Base-by-base conservation (phyloP, 2,888 invertebrate genomes). In the Epinotia nisella region DNA sequence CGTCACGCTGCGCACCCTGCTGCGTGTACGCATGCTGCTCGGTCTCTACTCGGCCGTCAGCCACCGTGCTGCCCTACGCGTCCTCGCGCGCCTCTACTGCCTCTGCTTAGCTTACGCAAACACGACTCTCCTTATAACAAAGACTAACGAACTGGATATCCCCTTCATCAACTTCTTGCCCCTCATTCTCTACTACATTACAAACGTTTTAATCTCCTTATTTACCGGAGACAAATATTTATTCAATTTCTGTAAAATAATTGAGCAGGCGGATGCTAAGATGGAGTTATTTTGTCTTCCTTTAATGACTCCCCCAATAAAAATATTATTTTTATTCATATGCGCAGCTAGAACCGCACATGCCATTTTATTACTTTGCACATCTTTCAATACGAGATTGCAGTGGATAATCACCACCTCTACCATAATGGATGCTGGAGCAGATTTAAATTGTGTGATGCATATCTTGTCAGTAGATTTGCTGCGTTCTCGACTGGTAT, bases 61-160 rank as follows among this genome's bases (percentile, higher is more conserved):
- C 60, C n/a, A 9, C 39, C 10, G 39, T 17, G 39, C 17, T 5
- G n/a, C 2, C 4, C n/a, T 39, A 3, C 17, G 17, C 17, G 0
- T 41, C 7, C 10, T 60, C 17, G 60, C 60, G 17, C 60, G 60
- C 4, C 39, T 60, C 19, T 60, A 41, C 60, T 41, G 60, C 60
- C 11, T 39, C 39, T 60, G 39, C 35, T 9, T 60, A 2, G 19
- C 19, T 0, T 35, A 0, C 60, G n/a, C 3, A 1, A 4, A 19
- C 7, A 39, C 17, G 4, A 13, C 19, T 0, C 5, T 10, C 1
- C 0, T 39, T 39, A 19, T 39, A 35, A 11, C 4, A 19, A n/a
- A 10, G 0, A 0, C 11, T 41, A 41, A 1, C 1, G 11, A 11
- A 41, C 1, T 10, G 11, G 1, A 9, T 10, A 41, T 41, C 10